Conservation (phyloP, 1,140 invertebrate species). For the Eufriesea mexicana region DNA sequence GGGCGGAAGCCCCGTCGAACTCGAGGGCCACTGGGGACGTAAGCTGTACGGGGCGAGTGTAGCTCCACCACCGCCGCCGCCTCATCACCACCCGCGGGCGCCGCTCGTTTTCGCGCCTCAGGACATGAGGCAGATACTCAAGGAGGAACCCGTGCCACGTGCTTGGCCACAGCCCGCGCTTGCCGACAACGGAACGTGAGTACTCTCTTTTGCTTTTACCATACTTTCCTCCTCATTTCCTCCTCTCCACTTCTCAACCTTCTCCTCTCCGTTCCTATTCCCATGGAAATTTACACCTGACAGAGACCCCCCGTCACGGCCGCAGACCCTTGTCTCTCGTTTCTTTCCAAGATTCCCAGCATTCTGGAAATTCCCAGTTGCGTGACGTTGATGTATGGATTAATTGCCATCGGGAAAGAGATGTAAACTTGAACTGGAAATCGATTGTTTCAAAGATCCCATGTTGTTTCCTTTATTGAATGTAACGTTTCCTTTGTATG, state of each 20-base stretch:
- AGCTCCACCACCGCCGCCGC: constrained; percentile 79
- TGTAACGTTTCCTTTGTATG: no score
- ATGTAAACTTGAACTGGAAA: no score
- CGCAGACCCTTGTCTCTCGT: no score
- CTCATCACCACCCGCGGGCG: constrained; percentile 79
- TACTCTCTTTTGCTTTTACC: constrained; percentile 29
- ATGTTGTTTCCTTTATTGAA: no score
- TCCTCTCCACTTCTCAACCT: no score
- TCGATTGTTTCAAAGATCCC: no score
- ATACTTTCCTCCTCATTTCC: neutral
- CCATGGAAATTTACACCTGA: neutral
- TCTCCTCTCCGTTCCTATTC: no score
- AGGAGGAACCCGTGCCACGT: constrained; percentile 81
- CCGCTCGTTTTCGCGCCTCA: constrained; percentile 80
- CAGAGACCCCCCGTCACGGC: neutral
- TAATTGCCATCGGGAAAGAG: no score
- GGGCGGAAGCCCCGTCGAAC: constrained; percentile 79
- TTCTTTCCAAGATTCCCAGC: no score
- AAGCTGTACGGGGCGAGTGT: constrained; percentile 81
- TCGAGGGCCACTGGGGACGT: constrained; percentile 80
- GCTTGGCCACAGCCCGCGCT: constrained; percentile 80
- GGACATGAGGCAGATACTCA: constrained; percentile 81
- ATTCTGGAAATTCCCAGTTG: no score
- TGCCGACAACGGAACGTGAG: constrained; percentile 79
- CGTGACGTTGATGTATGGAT: no score